Base-by-base conservation (phyloP, 2,888 invertebrate genomes). In the Drosophila yooni region DNA sequence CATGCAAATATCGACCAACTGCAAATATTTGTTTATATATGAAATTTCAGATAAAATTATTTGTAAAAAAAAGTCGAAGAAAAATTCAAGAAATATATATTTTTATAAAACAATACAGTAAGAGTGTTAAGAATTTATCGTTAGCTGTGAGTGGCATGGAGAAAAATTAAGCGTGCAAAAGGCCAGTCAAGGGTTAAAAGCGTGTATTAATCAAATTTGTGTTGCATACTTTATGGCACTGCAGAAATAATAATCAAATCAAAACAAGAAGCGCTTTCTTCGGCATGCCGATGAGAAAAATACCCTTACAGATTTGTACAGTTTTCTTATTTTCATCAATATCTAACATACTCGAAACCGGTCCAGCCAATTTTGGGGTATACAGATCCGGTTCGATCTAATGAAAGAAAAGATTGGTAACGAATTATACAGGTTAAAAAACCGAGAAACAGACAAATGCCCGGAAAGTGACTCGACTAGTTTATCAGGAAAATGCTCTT, bases 1-100 rank as follows among this genome's bases (percentile, higher is more conserved):
- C 93, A 93, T 93, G 93, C 93, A 93, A 93, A 93, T 92, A 93
- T 92, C 93, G 93, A 93, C 93, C 93, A 93, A 93, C 93, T 93
- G 93, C 78, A 93, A 93, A 93, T 92, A 92, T 91, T 83, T 89
- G 74, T 90, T 84, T 85, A 76, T 90, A 87, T 90, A 85, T 83
- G 83, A 83, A 68, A 76, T 70, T 76, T 76, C 63, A 76, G 63
- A 72, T 70, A 69, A 74, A 69, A 69, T 62, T 36, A 62, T 59
- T 68, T 62, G 33, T 70, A 43, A 70, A 67, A 62, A 48, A 38
- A 27, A 50, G 27, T 27, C 4, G 13, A 52, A 61, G 13, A 60
- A 67, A 67, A 72, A 70, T 50, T 60, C 8, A 70, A 64, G 34
- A 36, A 29, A 27, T 60, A 34, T 58, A 66, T 38, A 21, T 25